Evolutionary conservation across 2,113 vertebrate genomes (phyloP).

Genomic region (Hydrolagus affinis): DNA sequence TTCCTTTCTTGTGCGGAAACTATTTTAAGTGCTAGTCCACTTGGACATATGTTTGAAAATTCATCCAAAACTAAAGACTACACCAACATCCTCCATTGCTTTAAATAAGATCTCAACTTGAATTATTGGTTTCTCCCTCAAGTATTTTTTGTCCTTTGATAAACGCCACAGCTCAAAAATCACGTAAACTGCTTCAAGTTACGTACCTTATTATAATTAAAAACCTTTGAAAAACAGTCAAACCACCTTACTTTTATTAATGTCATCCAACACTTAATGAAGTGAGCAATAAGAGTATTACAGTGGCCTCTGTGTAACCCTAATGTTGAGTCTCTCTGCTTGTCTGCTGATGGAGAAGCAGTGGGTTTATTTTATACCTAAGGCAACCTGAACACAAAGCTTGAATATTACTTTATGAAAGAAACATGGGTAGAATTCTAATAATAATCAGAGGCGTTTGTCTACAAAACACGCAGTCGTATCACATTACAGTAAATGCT

Average conservation of each 20-base stretch:
- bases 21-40: background rate
- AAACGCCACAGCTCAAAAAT: background rate
- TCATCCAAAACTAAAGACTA: background rate
- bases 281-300: background rate
- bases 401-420: background rate
- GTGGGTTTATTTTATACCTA: too few species aligned
- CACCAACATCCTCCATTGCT: background rate
- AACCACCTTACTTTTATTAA: background rate
- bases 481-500: too few species aligned
- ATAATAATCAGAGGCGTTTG: too few species aligned
- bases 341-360: too few species aligned
- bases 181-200: background rate
- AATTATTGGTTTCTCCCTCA: background rate
- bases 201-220: background rate
- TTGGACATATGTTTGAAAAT: background rate
- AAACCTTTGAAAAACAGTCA: background rate
- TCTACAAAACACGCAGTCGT: too few species aligned
- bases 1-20: background rate
- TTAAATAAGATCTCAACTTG: background rate
- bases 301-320: background rate
- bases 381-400: background rate
- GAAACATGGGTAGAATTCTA: background rate
- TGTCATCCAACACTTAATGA: background rate
- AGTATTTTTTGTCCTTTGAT: background rate
- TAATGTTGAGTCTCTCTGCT: background rate